These are phyloP conservation scores for Pseudorasbora parva DNA, from an alignment of 2,113 vertebrate species.

Conservation along the genomic window DNA sequence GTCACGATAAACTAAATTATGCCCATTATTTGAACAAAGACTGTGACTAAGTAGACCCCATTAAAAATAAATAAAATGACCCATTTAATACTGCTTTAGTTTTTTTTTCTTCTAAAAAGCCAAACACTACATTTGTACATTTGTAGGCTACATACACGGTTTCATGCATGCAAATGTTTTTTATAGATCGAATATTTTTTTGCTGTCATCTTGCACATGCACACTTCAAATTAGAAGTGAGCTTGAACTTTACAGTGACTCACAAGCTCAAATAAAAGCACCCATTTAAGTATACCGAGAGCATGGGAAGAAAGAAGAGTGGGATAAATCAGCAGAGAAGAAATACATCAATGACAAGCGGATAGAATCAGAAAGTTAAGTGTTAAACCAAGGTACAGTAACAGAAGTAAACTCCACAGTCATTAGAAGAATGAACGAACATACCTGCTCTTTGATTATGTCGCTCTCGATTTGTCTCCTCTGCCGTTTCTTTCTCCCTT, in stretches of 20 bases:
- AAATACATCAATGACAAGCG: neutral
- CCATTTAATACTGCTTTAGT: neutral
- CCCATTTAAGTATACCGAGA: neutral
- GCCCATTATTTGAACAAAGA: neutral
- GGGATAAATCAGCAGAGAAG: neutral
- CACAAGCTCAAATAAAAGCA: neutral
- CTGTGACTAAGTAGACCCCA: neutral
- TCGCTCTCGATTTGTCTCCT: neutral
- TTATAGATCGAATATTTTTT: too few species aligned
- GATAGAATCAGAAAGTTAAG: neutral
- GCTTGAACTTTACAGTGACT: neutral
- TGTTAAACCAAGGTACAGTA: neutral
- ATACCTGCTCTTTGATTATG: constrained; percentile 28
- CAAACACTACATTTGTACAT: too few species aligned
- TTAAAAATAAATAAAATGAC: neutral
- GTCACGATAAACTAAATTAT: neutral
- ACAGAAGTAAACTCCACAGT: neutral
- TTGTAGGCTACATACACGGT: too few species aligned
- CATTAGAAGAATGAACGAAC: neutral
- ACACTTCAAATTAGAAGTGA: too few species aligned
- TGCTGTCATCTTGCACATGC: too few species aligned
- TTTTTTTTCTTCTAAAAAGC: neutral
- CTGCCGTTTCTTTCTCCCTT: neutral
- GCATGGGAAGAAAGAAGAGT: neutral
- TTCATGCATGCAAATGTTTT: too few species aligned